Percentiles rank a stretch among this genome's conserved stretches.
These are phyloP conservation scores for Rhinella marina DNA, from an alignment of 2,797 vertebrate genomes.

Conservation along the genomic window DNA sequence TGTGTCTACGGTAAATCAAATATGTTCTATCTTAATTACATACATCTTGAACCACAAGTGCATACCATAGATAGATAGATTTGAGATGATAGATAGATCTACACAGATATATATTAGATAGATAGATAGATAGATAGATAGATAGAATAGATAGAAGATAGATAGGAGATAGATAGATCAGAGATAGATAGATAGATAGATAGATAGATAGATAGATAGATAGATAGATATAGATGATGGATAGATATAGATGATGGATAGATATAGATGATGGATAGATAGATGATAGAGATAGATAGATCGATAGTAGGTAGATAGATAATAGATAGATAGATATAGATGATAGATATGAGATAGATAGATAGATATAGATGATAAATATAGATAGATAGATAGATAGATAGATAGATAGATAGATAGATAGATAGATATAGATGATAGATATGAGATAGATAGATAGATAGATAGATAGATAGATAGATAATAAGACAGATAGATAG, in stretches of 20 bases:
- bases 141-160: not conserved
- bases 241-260: not conserved
- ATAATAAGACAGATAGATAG: not conserved
- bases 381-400: not conserved
- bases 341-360: not conserved
- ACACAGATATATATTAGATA: too few relatives aligned
- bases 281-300: not conserved
- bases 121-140: not conserved
- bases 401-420: not conserved
- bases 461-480: not conserved
- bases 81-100: not conserved
- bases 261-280: constrained; percentile 1
- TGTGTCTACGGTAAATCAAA: not conserved
- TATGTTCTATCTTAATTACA: not conserved
- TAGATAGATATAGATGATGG: not conserved
- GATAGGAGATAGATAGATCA: too few relatives aligned
- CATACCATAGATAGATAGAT: not conserved
- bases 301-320: not conserved
- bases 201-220: not conserved
- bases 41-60: too few relatives aligned
- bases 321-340: not conserved
- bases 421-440: constrained; percentile 1
- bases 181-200: constrained; percentile 13
- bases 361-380: not conserved
- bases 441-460: not conserved